Conservation (phyloP, 2,113 vertebrate genomes). For the Mus musculus region GRCm39 chr17:87986001-87986500, state of each 20-base stretch:
- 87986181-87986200: neutral
- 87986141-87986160: neutral
- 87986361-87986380: neutral
- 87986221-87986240: neutral
- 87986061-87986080: neutral
- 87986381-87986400: neutral
- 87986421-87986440: neutral
- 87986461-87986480: neutral
- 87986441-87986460: neutral
- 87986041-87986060: constrained; percentile 28
- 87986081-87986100: neutral
- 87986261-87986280: neutral
- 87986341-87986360: neutral
- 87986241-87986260: neutral
- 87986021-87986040: neutral
- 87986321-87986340: neutral
- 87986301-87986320: neutral
- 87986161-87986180: neutral
- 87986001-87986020: neutral
- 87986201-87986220: neutral
- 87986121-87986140: neutral
- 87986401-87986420: neutral
- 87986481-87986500: neutral
- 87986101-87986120: neutral
- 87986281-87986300: neutral